Conservation (phyloP, 1,140 invertebrate species). For the Drosophila funebris region DNA sequence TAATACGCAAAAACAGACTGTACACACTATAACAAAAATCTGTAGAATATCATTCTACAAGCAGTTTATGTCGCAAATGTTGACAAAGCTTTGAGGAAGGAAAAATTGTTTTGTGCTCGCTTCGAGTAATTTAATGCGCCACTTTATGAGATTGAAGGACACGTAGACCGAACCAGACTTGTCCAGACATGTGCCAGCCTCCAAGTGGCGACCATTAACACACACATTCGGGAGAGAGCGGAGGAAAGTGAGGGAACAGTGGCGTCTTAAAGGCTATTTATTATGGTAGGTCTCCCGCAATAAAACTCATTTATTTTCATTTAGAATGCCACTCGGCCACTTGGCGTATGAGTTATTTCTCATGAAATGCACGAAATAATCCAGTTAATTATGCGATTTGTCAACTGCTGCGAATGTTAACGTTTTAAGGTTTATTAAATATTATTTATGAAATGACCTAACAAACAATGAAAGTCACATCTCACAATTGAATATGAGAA, state of each 20-base stretch:
- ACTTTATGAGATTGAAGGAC: constrained; percentile 65
- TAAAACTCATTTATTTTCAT: constrained; percentile 70
- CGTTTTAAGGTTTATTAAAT: constrained; percentile 35
- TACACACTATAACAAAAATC: constrained; percentile 54
- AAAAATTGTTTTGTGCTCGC: constrained; percentile 47
- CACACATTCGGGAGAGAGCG: not conserved
- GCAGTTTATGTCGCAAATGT: constrained; percentile 36
- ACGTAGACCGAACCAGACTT: constrained; percentile 8
- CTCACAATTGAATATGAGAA: not conserved
- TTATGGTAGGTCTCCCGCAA: constrained; percentile 41
- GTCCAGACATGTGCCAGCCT: constrained; percentile 29
- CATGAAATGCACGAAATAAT: constrained; percentile 57
- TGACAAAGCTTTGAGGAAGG: constrained; percentile 28
- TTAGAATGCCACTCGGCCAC: constrained; percentile 50
- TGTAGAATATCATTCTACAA: constrained; percentile 49
- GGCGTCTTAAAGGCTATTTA: constrained; percentile 55
- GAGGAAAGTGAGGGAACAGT: not conserved
- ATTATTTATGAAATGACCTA: not conserved
- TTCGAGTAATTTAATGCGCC: constrained; percentile 62
- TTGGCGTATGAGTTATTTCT: constrained; percentile 47
- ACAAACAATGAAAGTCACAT: not conserved
- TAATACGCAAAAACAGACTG: constrained; percentile 58
- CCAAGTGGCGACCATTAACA: constrained; percentile 29
- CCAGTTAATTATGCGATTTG: constrained; percentile 73
- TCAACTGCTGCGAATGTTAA: constrained; percentile 45